Conservation (phyloP, 2,797 vertebrate genomes). For the Phrynocephalus vlangalii region DNA sequence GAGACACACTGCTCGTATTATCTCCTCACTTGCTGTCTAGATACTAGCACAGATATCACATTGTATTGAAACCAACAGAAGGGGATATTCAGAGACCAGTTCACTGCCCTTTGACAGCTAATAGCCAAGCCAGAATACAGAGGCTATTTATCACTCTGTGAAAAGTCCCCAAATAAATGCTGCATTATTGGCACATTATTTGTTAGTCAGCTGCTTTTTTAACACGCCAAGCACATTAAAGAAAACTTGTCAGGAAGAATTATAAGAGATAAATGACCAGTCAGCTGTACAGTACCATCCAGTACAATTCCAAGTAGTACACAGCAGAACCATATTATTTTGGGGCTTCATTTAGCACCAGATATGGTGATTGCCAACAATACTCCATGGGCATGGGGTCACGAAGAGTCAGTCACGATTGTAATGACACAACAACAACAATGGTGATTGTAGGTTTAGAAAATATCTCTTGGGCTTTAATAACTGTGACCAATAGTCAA, state of each 20-base stretch:
- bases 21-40: constrained; percentile 45
- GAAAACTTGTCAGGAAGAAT: constrained; percentile 50
- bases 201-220: constrained; percentile 58
- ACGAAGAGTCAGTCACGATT: no score
- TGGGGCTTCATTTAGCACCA: constrained; percentile 44
- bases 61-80: constrained; percentile 68
- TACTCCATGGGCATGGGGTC: no score
- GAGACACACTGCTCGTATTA: constrained; percentile 48
- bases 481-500: constrained; percentile 3
- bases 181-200: constrained; percentile 52
- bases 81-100: constrained; percentile 55
- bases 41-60: constrained; percentile 60
- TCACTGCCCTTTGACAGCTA: constrained; percentile 58
- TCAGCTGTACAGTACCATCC: constrained; percentile 53
- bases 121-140: constrained; percentile 29
- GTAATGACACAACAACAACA: no score
- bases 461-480: constrained; percentile 21
- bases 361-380: constrained; percentile 27
- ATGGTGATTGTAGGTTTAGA: constrained; percentile 32
- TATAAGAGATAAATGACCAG: constrained; percentile 32
- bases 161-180: constrained; percentile 56
- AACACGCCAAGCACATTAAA: constrained; percentile 56
- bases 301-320: constrained; percentile 45
- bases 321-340: constrained; percentile 46
- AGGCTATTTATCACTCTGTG: constrained; percentile 57